A percentile compares a stretch with the other conserved stretches of the same genome.
Conservation (phyloP, 2,113 vertebrate species). For the Triplophysa dalaica region DNA sequence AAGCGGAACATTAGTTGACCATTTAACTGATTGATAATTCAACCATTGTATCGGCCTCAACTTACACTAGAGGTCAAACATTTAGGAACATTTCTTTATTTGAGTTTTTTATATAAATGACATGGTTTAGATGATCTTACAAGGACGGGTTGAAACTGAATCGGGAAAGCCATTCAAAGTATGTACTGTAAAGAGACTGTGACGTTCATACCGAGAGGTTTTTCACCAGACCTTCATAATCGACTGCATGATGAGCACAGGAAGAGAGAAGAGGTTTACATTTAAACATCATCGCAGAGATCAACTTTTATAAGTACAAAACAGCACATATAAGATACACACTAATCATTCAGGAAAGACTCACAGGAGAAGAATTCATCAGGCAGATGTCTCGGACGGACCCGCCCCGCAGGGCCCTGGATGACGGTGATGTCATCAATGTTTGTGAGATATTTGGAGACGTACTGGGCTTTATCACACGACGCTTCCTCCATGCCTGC, state of each 20-base stretch:
- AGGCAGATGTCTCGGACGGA: constrained; percentile 78
- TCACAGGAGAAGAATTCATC: constrained; percentile 82
- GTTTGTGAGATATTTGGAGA: constrained; percentile 76
- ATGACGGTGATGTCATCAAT: constrained; percentile 79
- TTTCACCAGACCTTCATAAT: constrained; percentile 86
- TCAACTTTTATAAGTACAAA: not conserved
- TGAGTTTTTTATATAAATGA: too few relatives aligned
- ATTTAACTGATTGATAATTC: too few relatives aligned
- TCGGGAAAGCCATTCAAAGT: not conserved
- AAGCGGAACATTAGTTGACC: too few relatives aligned
- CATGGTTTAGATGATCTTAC: too few relatives aligned
- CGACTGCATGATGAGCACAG: constrained; percentile 76
- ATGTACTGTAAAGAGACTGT: not conserved
- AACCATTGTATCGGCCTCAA: too few relatives aligned
- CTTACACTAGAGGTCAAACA: too few relatives aligned
- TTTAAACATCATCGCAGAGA: not conserved
- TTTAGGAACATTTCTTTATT: too few relatives aligned
- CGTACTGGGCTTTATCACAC: constrained; percentile 75
- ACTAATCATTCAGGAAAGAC: constrained; percentile 52
- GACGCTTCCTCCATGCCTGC: constrained; percentile 92
- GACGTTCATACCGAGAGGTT: constrained; percentile 89
- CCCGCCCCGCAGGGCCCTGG: constrained; percentile 83
- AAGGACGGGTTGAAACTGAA: too few relatives aligned
- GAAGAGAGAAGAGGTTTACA: constrained; percentile 28
- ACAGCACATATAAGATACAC: not conserved